Evolutionary conservation across 2,113 vertebrate species (phyloP).

Genomic region (Marmota flaviventris): DNA sequence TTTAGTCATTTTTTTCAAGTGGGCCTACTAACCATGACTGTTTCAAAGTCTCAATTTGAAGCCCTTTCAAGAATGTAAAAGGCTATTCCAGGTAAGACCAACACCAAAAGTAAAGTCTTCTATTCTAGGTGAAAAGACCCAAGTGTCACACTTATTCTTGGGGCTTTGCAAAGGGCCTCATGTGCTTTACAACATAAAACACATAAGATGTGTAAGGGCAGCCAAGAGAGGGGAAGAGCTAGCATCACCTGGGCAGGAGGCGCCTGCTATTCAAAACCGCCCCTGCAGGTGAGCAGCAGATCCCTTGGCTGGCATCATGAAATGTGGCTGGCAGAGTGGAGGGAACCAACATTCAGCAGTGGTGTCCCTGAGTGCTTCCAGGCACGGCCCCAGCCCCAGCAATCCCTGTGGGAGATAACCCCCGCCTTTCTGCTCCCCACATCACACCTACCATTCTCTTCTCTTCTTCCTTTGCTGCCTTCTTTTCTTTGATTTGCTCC

Average conservation of each 20-base stretch:
- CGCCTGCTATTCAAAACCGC: background rate
- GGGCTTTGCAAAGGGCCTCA: background rate
- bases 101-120: background rate
- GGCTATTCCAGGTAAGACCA: background rate
- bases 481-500: constrained; percentile 92
- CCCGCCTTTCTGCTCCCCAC: too few relatives aligned
- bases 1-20: background rate
- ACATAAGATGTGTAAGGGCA: background rate
- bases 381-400: too few relatives aligned
- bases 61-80: background rate
- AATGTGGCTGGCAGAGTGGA: background rate
- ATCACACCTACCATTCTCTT: constrained; percentile 87
- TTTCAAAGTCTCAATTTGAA: background rate
- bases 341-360: background rate
- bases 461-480: constrained; percentile 86
- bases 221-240: too few relatives aligned
- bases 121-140: background rate
- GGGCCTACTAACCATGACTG: background rate
- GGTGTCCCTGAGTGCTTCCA: background rate
- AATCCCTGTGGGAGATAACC: too few relatives aligned
- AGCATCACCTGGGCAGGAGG: background rate
- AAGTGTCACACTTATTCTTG: background rate
- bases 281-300: background rate
- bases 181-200: fast-evolving
- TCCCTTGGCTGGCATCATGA: background rate